These are phyloP conservation scores for Morpho achilles DNA, from an alignment of 2,888 invertebrate genomes.

Conservation along the genomic window DNA sequence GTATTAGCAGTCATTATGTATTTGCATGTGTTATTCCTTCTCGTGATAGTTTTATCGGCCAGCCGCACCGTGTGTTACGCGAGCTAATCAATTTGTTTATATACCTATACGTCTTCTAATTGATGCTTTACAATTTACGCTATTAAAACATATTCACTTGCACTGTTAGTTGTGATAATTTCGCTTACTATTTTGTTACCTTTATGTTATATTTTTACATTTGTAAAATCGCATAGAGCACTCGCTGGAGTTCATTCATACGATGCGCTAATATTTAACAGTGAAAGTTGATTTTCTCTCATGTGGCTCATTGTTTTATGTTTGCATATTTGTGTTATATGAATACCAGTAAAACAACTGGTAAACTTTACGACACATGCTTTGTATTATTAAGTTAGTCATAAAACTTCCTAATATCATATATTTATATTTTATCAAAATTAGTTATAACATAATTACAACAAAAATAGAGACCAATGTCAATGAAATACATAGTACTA, in stretches of 20 bases:
- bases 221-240: no score
- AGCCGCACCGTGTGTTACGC: conserved; percentile 11
- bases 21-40: conserved; percentile 42
- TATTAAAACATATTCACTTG: conserved; percentile 21
- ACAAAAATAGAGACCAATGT: no score
- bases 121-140: conserved; percentile 20
- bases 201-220: not conserved
- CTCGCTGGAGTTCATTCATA: not conserved
- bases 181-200: not conserved
- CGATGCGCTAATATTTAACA: conserved; percentile 9
- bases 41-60: conserved; percentile 34
- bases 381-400: no score
- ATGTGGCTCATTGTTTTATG: not conserved
- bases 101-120: conserved; percentile 24
- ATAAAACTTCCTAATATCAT: no score
- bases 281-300: conserved; percentile 19
- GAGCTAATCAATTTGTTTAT: conserved; percentile 25
- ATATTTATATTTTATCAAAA: no score
- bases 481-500: no score
- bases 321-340: no score
- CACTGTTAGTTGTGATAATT: not conserved
- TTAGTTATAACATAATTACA: no score
- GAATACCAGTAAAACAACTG: no score
- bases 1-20: conserved; percentile 7
- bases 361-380: no score